Evolutionary conservation across 2,113 vertebrate species (phyloP), one percentile per base, ranked within the genome.

Genomic region (Embiotoca jacksoni): DNA sequence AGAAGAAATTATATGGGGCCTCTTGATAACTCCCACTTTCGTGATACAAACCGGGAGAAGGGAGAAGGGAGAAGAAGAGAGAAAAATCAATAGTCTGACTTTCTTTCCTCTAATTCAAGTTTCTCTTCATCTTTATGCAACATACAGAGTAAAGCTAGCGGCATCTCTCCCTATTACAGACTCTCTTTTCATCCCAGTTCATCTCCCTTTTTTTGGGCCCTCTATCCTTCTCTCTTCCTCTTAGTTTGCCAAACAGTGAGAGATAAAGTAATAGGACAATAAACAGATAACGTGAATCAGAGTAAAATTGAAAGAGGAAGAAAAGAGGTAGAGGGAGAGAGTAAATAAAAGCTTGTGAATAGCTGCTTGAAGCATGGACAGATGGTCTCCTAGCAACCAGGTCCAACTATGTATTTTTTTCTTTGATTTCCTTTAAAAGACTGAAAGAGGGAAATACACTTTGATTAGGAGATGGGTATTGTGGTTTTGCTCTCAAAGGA

Each of bases 331-430:
- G 50, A 60, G 14, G 14, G 49, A 41, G 13, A 47, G 5, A 57
- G 82, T 88, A 84, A 85, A 92, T 89, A 86, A 83, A 87, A 84
- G 68, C 75, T 62, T 62, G 79, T 88, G 83, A 91, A 89, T 83
- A 90, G 87, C 84, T 85, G 78, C 78, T 84, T 82, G 79, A 82
- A 83, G 56, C 68, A 23, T 89, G 73, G 85, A 88, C 85, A 83
- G 58, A 55, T 46, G 72, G 91, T 94, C 73, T 84, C 93, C 78
- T 93, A 89, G 90, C 93, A 93, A 93, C 92, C 60, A 15, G 55
- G 75, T 84, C 85, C 77, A 81, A 82, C 78, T 61, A 88, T 89
- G 84, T 70, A 72, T 86, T 89, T 84, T 65, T 77, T 69, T 64
- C 76, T 80, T 90, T 87, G 77, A 88, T 87, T 92, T 77, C 61